Percentiles rank a stretch among this genome's conserved stretches.
These are phyloP conservation scores for Zonotrichia leucophrys DNA, from an alignment of 2,113 vertebrate species.

Conservation along the genomic window DNA sequence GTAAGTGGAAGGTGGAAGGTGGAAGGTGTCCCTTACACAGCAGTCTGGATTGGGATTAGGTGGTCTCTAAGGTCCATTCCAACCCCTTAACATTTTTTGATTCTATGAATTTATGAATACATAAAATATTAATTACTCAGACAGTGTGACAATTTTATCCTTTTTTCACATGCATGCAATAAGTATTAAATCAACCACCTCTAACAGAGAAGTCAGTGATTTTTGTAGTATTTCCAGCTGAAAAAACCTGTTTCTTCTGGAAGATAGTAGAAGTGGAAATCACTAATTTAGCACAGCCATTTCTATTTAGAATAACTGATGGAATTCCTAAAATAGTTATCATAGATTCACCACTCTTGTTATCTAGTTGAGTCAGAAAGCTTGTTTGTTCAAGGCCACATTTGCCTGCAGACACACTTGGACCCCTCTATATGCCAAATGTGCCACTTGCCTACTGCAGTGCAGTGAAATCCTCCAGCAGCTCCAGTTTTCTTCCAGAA, in stretches of 20 bases:
- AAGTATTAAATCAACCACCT: not conserved
- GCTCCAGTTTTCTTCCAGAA: conserved; percentile 63
- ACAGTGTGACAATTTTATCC: not conserved
- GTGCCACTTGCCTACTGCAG: conserved; percentile 21
- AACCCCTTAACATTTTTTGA: not conserved
- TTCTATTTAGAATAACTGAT: not conserved
- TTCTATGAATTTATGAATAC: not conserved
- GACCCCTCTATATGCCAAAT: not conserved
- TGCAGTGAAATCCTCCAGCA: conserved; percentile 49
- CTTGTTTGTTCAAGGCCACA: not conserved
- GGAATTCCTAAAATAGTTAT: conserved; percentile 1
- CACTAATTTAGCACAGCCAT: not conserved
- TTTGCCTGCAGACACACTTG: not conserved
- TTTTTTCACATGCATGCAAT: not conserved
- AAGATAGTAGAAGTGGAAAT: not conserved
- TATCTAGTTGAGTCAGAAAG: conserved; percentile 18
- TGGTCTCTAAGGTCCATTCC: not conserved
- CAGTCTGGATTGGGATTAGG: not conserved
- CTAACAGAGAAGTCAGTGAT: not conserved
- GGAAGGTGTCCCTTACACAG: not conserved
- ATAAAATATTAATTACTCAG: not conserved
- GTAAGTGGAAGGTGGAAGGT: not conserved
- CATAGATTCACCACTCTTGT: not conserved
- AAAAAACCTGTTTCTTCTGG: not conserved
- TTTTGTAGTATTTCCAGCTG: not conserved